Conservation (phyloP, 2,888 invertebrate species). For the Agrilus cyanescens region DNA sequence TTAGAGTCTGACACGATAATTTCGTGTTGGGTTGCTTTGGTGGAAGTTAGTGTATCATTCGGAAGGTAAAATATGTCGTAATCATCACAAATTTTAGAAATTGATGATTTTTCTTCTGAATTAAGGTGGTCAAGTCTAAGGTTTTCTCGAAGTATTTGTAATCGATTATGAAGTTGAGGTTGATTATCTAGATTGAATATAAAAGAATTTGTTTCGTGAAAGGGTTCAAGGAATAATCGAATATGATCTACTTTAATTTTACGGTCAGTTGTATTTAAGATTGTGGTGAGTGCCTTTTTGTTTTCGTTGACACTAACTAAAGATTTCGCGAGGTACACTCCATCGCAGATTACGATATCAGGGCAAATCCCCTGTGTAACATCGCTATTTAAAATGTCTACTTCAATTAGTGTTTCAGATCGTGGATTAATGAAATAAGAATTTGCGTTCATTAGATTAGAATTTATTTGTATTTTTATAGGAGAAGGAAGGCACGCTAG, state of each 20-base stretch:
- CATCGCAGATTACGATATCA: neutral
- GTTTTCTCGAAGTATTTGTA: neutral
- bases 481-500: too few relatives aligned
- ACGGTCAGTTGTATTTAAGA: neutral
- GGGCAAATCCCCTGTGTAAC: neutral
- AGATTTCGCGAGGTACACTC: neutral
- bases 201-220: too few relatives aligned
- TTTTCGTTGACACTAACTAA: neutral
- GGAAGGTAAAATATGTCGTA: conserved; percentile 20
- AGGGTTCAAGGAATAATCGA: too few relatives aligned
- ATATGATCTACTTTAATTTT: too few relatives aligned
- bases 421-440: neutral
- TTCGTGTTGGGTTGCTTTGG: conserved; percentile 16
- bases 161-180: too few relatives aligned
- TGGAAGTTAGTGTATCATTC: conserved; percentile 16
- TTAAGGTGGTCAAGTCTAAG: conserved; percentile 16
- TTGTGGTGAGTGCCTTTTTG: neutral
- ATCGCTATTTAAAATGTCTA: neutral
- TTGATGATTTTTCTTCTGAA: conserved; percentile 17
- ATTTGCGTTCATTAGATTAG: too few relatives aligned
- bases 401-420: neutral
- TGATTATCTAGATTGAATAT: too few relatives aligned
- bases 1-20: conserved; percentile 15
- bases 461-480: too few relatives aligned
- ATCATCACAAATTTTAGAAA: conserved; percentile 17